Percentiles rank a stretch among this genome's conserved stretches.
These are phyloP conservation scores for Bombus turneri DNA, from an alignment of 1,140 invertebrate genomes.

Conservation along the genomic window DNA sequence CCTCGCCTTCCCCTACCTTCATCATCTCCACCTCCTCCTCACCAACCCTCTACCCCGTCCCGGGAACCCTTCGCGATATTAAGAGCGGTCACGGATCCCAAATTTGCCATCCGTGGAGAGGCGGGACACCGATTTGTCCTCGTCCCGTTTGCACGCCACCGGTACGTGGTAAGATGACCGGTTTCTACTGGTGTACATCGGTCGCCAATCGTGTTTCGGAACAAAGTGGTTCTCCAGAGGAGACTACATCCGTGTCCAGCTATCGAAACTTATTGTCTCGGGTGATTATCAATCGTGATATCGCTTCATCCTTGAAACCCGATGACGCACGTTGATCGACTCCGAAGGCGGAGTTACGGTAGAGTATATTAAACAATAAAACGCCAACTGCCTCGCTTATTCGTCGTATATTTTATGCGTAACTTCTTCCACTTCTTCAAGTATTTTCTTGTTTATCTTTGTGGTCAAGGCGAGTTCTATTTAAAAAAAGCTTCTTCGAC, in stretches of 20 bases:
- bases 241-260: slow-evolving; percentile 25
- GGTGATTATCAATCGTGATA: slow-evolving; percentile 12
- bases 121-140: slow-evolving; percentile 62
- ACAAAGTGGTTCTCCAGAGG: slow-evolving; percentile 37
- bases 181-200: slow-evolving; percentile 45
- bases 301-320: not conserved
- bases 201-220: slow-evolving; percentile 43
- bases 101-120: slow-evolving; percentile 58
- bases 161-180: slow-evolving; percentile 52
- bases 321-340: not conserved
- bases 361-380: slow-evolving; percentile 7
- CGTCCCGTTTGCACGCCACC: slow-evolving; percentile 56
- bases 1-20: not conserved
- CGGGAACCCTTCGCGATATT: slow-evolving; percentile 53
- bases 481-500: slow-evolving; percentile 14
- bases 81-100: slow-evolving; percentile 66
- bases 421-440: not conserved
- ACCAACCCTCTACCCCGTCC: not conserved
- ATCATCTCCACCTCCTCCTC: not conserved
- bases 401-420: not conserved
- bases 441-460: slow-evolving; percentile 16
- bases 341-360: not conserved
- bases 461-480: slow-evolving; percentile 34
- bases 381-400: not conserved
- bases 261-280: slow-evolving; percentile 16